Conservation (phyloP, 2,888 invertebrate genomes). For the Caenorhabditis parvicauda region DNA sequence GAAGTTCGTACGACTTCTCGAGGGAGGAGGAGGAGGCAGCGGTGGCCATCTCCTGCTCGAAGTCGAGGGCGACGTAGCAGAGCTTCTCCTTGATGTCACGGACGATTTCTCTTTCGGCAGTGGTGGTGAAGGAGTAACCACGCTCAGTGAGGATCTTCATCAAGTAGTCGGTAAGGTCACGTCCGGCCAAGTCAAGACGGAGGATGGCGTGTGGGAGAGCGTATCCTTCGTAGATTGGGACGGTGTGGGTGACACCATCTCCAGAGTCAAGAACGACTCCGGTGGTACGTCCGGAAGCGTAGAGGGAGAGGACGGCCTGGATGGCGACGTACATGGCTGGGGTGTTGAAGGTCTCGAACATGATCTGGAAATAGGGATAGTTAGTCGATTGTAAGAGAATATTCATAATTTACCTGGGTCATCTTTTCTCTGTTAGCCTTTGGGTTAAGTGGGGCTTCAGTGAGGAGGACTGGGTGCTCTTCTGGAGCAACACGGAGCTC, state of each 20-base stretch:
- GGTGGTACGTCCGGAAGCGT: constrained; percentile 72
- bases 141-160: constrained; percentile 66
- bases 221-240: constrained; percentile 78
- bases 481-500: constrained; percentile 91
- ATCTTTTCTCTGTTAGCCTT: constrained; percentile 93
- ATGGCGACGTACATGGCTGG: constrained; percentile 82
- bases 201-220: constrained; percentile 67
- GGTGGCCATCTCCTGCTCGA: constrained; percentile 91
- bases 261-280: constrained; percentile 79
- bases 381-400: not conserved
- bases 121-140: constrained; percentile 64
- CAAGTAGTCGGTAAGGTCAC: constrained; percentile 68
- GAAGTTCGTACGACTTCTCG: constrained; percentile 85
- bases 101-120: constrained; percentile 81
- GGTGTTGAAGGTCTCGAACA: constrained; percentile 77
- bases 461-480: constrained; percentile 87
- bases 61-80: constrained; percentile 96
- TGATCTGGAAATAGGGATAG: constrained; percentile 70
- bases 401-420: constrained; percentile 70
- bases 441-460: constrained; percentile 88
- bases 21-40: constrained; percentile 83
- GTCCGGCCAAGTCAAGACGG: constrained; percentile 67
- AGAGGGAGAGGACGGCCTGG: constrained; percentile 86
- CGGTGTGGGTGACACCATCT: constrained; percentile 80
- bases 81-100: constrained; percentile 89